Conservation (phyloP, 2,113 vertebrate species). For the Colinus virginianus region DNA sequence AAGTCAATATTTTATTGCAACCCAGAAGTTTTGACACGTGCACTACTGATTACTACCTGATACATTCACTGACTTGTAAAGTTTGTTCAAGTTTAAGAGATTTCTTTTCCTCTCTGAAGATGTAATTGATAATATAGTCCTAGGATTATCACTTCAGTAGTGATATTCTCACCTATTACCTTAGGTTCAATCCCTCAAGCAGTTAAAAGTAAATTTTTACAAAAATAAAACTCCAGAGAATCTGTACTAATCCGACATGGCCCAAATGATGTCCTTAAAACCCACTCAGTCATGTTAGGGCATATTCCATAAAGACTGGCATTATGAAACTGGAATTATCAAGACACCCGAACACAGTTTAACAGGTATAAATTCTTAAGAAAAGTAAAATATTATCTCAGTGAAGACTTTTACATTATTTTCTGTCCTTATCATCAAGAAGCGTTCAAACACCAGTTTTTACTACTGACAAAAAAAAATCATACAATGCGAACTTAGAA, state of each 20-base stretch:
- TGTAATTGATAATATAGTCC: background rate
- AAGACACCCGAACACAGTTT: background rate
- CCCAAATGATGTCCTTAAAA: background rate
- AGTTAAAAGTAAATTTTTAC: background rate
- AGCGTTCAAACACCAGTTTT: background rate
- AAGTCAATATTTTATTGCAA: constrained; percentile 6
- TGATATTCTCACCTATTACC: background rate
- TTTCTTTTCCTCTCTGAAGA: background rate
- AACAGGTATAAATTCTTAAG: background rate
- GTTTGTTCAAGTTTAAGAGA: background rate
- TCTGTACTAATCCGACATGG: background rate
- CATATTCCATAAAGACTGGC: background rate
- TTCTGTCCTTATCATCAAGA: background rate
- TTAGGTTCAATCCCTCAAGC: background rate
- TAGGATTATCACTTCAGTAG: background rate
- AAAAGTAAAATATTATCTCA: background rate
- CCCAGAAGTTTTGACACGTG: background rate
- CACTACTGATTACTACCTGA: background rate
- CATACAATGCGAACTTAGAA: background rate
- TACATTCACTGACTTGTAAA: background rate
- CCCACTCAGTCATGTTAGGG: accelerated
- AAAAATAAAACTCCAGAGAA: background rate
- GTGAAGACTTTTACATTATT: background rate
- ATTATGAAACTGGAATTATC: background rate
- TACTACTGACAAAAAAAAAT: background rate